These are phyloP conservation scores for Bubo blakistoni DNA, from an alignment of 2,113 vertebrate species.

Conservation along the genomic window DNA sequence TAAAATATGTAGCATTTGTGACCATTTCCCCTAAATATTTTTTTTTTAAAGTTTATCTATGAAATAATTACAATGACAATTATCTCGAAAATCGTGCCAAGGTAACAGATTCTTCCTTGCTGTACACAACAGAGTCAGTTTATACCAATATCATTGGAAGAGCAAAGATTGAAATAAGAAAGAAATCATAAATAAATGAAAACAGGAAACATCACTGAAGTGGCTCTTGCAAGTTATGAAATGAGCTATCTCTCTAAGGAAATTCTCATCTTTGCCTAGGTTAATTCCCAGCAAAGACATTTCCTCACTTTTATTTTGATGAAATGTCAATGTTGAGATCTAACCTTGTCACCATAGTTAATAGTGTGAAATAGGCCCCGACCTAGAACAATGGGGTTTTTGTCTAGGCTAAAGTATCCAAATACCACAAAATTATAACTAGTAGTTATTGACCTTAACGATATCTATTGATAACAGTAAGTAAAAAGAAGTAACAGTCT, in stretches of 20 bases:
- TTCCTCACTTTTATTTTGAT: neutral
- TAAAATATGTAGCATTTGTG: neutral
- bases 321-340: neutral
- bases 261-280: neutral
- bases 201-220: neutral
- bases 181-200: neutral
- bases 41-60: neutral
- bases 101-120: neutral
- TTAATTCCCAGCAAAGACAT: neutral
- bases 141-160: neutral
- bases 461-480: neutral
- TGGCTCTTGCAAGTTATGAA: neutral
- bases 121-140: neutral
- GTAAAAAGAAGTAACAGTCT: neutral
- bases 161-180: neutral
- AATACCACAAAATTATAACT: neutral
- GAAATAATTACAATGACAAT: neutral
- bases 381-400: neutral
- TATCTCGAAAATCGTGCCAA: neutral
- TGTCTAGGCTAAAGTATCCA: neutral
- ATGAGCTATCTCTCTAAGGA: neutral
- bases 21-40: rapidly evolving
- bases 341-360: neutral
- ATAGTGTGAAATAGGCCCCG: rapidly evolving
- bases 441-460: neutral